Evolutionary conservation across 2,113 vertebrate genomes (phyloP), one percentile per base, ranked within the genome.

Genomic region (Papio anubis): DNA sequence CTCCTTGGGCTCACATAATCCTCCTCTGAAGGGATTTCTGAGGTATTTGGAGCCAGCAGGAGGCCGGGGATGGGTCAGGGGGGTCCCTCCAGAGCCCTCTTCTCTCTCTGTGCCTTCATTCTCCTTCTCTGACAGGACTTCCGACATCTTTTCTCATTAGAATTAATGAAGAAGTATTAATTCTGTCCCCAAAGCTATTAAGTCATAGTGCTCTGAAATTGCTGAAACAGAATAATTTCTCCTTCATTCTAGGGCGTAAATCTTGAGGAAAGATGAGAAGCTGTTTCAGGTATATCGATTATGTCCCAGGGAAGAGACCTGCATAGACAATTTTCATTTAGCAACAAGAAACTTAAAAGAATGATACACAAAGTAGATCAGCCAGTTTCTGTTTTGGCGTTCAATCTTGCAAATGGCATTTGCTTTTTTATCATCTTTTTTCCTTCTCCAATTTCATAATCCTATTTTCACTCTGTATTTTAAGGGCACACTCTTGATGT

Each of bases 141-240:
- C 38, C 80, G 23, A 6, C 52, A 8, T 85, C 81, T 70, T n/a
- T 81, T 40, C 82, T 38, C 40, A 38, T 94, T 70, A 97, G 93
- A 86, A 92, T 92, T 95, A 96, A 97, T 87, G 80, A 86, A 91
- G 68, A 94, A 76, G 38, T 52, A 92, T 91, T 94, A 43, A 94
- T 97, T 88, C n/a, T 85, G 82, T 70, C 94, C 93, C 91, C 5
- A 79, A 40, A 94, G 97, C 94, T 87, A 25, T 97, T 94, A 96
- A 88, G 79, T 96, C 73, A 32, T 9, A 12, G 57, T 32, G n/a
- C 90, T 88, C 83, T 17, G 52, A 52, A 81, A 94, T 78, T 68
- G 94, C 96, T 78, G 93, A 73, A 92, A 91, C 50, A 61, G 88
- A 88, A 32, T 90, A 35, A 90, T 96, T 89, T 90, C 92, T 90